Evolutionary conservation across 2,888 invertebrate species (phyloP).

Genomic region (Nephrotoma appendiculata): DNA sequence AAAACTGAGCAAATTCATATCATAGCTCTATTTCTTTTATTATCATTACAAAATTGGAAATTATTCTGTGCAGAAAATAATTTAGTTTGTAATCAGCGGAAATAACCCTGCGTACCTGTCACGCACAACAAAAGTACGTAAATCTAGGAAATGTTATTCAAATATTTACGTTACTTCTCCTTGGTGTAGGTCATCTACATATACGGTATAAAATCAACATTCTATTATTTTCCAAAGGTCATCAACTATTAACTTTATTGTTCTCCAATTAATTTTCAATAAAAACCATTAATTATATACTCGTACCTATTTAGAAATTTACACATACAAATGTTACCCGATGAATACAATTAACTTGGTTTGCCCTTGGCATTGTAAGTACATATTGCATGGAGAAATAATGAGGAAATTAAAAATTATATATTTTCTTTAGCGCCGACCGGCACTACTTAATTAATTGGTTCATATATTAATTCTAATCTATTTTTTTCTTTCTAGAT

Average conservation of each 20-base stretch:
- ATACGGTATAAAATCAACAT: not conserved
- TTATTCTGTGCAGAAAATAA: no score
- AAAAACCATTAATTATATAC: not conserved
- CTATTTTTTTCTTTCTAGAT: slow-evolving; percentile 42
- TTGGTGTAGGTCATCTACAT: not conserved
- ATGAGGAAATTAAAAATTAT: not conserved
- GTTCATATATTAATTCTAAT: slow-evolving; percentile 5
- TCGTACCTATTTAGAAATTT: not conserved
- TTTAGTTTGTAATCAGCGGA: no score
- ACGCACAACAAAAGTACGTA: no score
- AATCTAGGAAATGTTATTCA: not conserved
- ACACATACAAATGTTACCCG: not conserved
- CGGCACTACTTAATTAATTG: not conserved
- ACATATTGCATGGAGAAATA: not conserved
- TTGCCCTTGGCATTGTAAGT: not conserved
- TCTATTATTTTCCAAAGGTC: not conserved
- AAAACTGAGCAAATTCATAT: no score
- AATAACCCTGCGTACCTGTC: no score
- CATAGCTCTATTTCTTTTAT: no score
- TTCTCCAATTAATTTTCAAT: not conserved
- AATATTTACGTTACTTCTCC: not conserved
- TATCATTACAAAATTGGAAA: no score
- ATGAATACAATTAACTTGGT: not conserved
- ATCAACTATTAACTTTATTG: not conserved
- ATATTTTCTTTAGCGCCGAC: not conserved